phyloP scores from a whole-genome alignment of 2,888 invertebrate genomes.

The Yponomeuta cagnagella region DNA sequence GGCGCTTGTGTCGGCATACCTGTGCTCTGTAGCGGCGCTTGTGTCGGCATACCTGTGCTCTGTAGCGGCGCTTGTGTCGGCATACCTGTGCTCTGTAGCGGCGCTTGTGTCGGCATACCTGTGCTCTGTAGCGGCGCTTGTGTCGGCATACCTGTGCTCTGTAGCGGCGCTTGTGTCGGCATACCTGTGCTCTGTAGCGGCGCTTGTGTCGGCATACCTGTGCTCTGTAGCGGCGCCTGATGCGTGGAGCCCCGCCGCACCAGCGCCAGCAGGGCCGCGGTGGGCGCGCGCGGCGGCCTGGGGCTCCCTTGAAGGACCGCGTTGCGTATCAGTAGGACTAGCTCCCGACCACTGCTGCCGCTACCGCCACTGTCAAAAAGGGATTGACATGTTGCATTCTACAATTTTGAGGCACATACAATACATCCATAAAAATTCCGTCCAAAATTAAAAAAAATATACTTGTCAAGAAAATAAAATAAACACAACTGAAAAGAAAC shows the following conservation, averaged over 20 bases:
- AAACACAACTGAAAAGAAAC: too few species aligned
- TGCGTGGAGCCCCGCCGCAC: slow-evolving; percentile 91
- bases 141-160: background rate
- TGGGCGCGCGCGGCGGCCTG: slow-evolving; percentile 83
- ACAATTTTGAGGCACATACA: background rate
- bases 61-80: background rate
- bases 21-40: background rate
- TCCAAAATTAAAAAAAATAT: too few species aligned
- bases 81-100: too few species aligned
- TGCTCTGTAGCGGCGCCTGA: slow-evolving; percentile 19
- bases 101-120: too few species aligned
- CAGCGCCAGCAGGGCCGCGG: slow-evolving; percentile 86
- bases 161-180: background rate
- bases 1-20: too few species aligned
- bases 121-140: slow-evolving; percentile 64
- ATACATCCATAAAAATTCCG: background rate
- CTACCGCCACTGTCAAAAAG: slow-evolving; percentile 39
- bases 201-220: slow-evolving; percentile 61
- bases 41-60: slow-evolving; percentile 29
- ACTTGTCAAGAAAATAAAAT: too few species aligned
- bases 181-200: slow-evolving; percentile 44
- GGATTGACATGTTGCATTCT: slow-evolving; percentile 12
- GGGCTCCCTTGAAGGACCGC: slow-evolving; percentile 62
- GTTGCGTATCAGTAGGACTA: slow-evolving; percentile 40
- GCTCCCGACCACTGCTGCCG: slow-evolving; percentile 36